phyloP scores from a whole-genome alignment of 2,888 invertebrate species.

The Amaurobius ferox region DNA sequence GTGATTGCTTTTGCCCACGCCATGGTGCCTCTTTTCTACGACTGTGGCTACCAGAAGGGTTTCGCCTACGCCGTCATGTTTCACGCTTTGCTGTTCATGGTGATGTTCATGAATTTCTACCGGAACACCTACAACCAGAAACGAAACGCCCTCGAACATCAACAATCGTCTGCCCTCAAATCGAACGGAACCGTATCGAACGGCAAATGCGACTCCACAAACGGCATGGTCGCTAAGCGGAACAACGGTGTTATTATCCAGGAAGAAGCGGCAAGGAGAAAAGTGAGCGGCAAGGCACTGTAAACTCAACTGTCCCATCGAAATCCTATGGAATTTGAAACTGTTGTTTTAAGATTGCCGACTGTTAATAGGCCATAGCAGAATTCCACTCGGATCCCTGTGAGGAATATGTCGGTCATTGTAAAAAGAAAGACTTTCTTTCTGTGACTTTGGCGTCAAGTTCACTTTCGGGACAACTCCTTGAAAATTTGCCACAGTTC shows the following conservation, averaged over 20 bases:
- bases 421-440: no score
- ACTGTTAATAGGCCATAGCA: no score
- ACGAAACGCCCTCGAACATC: background rate
- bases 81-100: slow-evolving; percentile 78
- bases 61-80: slow-evolving; percentile 78
- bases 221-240: background rate
- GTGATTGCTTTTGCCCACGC: slow-evolving; percentile 73
- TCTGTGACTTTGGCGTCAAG: no score
- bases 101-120: slow-evolving; percentile 79
- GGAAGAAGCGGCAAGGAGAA: background rate
- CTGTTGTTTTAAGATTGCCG: no score
- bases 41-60: slow-evolving; percentile 78
- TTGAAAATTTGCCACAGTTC: no score
- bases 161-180: background rate
- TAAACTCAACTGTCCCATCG: background rate
- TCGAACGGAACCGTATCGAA: slow-evolving; percentile 10
- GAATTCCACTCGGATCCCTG: no score
- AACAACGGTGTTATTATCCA: background rate
- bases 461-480: no score
- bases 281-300: slow-evolving; percentile 9
- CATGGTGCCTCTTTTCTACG: slow-evolving; percentile 76
- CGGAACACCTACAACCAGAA: slow-evolving; percentile 76
- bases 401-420: no score
- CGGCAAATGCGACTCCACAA: background rate
- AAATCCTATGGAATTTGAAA: background rate